A percentile compares a stretch with the other conserved stretches of the same genome.
These are phyloP conservation scores for Conus betulinus DNA, from an alignment of 1,140 invertebrate genomes.

Conservation along the genomic window DNA sequence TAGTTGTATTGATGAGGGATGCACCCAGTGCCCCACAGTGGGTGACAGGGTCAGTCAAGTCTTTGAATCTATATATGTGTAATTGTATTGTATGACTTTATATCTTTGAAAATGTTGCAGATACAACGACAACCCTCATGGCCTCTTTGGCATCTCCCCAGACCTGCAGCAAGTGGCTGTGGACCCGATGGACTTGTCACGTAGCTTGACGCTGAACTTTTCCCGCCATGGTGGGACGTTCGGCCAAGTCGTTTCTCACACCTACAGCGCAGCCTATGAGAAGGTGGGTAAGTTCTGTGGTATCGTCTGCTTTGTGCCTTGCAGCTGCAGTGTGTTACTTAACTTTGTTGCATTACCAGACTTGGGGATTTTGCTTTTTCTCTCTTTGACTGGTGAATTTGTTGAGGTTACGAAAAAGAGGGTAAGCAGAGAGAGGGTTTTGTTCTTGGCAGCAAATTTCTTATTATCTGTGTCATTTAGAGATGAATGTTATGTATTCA, in stretches of 20 bases:
- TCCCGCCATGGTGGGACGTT: conserved; percentile 66
- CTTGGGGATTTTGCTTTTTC: too few relatives aligned
- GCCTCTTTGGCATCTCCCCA: conserved; percentile 64
- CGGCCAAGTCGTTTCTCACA: conserved; percentile 62
- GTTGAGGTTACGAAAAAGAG: too few relatives aligned
- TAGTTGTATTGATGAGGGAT: too few relatives aligned
- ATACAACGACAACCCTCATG: conserved; percentile 73
- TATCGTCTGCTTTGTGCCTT: not conserved
- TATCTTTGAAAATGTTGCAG: conserved; percentile 44
- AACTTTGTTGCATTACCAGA: too few relatives aligned
- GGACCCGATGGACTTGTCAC: conserved; percentile 55
- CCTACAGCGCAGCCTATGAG: conserved; percentile 65
- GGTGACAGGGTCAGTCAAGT: not conserved
- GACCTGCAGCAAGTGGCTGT: conserved; percentile 60
- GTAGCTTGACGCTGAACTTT: conserved; percentile 65
- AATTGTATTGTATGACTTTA: not conserved
- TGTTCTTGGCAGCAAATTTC: too few relatives aligned
- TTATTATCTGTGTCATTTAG: too few relatives aligned
- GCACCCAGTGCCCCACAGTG: too few relatives aligned
- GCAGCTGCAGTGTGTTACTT: too few relatives aligned
- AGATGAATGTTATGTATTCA: too few relatives aligned
- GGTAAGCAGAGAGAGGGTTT: too few relatives aligned
- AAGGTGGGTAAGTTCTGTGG: conserved; percentile 51
- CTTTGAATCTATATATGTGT: not conserved
- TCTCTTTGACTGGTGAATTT: too few relatives aligned